phyloP scores from a whole-genome alignment of 2,113 vertebrate genomes.

The Formicarius rufipectus region DNA sequence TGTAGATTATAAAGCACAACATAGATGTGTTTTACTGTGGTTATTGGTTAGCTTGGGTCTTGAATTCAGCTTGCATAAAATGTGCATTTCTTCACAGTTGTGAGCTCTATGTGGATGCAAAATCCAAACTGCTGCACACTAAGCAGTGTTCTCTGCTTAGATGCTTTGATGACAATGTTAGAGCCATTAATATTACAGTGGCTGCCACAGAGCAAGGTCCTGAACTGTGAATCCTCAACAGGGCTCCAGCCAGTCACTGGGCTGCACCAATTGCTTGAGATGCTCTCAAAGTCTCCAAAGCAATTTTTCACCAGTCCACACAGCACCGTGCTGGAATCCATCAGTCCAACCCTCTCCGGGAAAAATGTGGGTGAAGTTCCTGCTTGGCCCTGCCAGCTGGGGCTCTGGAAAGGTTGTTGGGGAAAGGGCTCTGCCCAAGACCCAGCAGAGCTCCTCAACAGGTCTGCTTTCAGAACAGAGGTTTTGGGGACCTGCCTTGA shows the following conservation, averaged over 20 bases:
- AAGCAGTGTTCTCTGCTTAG: not conserved
- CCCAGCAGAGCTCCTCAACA: not conserved
- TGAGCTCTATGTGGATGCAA: not conserved
- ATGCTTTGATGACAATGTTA: rapidly evolving
- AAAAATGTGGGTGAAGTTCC: not conserved
- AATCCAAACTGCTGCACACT: not conserved
- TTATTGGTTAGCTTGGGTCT: not conserved
- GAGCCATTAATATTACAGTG: not conserved
- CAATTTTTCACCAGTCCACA: conserved; percentile 10
- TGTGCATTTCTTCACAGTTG: rapidly evolving
- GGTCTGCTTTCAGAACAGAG: not conserved
- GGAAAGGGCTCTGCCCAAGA: not conserved
- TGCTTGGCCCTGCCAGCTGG: not conserved
- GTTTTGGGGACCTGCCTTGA: not conserved
- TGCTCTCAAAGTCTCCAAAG: not conserved
- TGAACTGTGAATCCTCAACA: not conserved
- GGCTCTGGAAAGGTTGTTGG: not conserved
- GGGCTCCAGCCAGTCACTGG: not conserved
- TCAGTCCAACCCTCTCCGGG: not conserved
- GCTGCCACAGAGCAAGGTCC: not conserved
- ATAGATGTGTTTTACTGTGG: not conserved
- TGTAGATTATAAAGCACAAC: not conserved
- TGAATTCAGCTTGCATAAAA: not conserved
- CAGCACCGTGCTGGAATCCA: not conserved
- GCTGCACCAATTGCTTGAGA: not conserved